phyloP scores from a whole-genome alignment of 2,113 vertebrate genomes.

The Macaca mulatta region DNA sequence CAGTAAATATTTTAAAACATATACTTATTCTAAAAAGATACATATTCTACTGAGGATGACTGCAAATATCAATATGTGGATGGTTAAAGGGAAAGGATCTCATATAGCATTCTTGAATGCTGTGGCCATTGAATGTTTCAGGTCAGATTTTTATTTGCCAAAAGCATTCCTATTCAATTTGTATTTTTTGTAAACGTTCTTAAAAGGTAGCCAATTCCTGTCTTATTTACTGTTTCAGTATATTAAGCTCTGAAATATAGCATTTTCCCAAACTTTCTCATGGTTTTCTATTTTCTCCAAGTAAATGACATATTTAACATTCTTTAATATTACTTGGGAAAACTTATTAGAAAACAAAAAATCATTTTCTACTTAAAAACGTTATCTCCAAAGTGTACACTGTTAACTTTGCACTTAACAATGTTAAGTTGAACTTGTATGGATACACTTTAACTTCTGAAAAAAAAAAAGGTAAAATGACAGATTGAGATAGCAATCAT shows the following conservation, averaged over 20 bases:
- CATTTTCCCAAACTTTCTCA: slow-evolving; percentile 38
- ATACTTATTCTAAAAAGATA: background rate
- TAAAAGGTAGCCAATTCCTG: background rate
- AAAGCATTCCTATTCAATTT: slow-evolving; percentile 7
- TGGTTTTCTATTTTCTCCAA: background rate
- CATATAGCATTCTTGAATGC: background rate
- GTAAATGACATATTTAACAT: background rate
- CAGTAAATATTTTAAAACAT: background rate
- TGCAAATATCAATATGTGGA: background rate
- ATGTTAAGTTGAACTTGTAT: background rate
- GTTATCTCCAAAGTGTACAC: background rate
- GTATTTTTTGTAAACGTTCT: background rate
- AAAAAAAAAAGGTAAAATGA: background rate
- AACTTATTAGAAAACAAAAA: background rate
- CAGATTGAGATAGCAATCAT: background rate
- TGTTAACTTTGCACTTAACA: background rate
- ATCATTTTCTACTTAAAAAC: slow-evolving; percentile 26
- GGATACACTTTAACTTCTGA: slow-evolving; percentile 2
- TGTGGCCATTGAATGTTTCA: background rate
- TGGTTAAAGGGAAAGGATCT: slow-evolving; percentile 29
- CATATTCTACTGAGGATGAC: background rate
- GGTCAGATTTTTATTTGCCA: background rate
- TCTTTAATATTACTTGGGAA: slow-evolving; percentile 39
- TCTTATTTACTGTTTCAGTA: background rate
- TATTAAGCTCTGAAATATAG: slow-evolving; percentile 14